phyloP scores from a whole-genome alignment of 2,888 invertebrate genomes.

The Aleiodes testaceus region DNA sequence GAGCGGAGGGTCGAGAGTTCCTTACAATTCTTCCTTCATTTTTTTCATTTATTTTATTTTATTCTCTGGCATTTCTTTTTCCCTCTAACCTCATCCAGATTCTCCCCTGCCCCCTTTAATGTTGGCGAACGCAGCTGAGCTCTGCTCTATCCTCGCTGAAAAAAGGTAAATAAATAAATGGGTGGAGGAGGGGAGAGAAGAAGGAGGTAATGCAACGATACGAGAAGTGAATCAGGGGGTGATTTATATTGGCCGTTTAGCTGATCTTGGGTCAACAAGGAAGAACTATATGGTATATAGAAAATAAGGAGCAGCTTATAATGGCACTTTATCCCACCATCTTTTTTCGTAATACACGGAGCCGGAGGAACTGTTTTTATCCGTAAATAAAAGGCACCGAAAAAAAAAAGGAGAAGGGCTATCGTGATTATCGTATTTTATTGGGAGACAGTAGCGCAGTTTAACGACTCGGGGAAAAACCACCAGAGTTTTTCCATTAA shows the following conservation, averaged over 20 bases:
- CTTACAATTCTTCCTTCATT: constrained; percentile 22
- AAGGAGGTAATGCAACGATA: not conserved
- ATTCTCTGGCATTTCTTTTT: not conserved
- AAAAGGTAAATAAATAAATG: not conserved
- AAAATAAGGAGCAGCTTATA: constrained; percentile 2
- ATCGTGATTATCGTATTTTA: too few species aligned
- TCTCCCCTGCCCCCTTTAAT: constrained; percentile 4
- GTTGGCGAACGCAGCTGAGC: constrained; percentile 1
- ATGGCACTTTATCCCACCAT: constrained; percentile 23
- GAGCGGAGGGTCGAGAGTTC: constrained; percentile 48
- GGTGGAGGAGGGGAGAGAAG: not conserved
- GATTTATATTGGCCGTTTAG: constrained; percentile 25
- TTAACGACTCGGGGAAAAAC: too few species aligned
- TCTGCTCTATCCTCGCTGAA: not conserved
- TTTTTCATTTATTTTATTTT: constrained; percentile 15
- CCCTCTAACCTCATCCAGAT: constrained; percentile 23
- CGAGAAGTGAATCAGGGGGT: constrained; percentile 3
- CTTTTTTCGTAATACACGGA: constrained; percentile 8
- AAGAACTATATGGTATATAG: constrained; percentile 4
- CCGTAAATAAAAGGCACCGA: too few species aligned
- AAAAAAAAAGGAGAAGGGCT: too few species aligned
- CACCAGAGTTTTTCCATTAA: not conserved
- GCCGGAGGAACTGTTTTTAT: too few species aligned
- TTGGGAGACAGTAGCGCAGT: too few species aligned
- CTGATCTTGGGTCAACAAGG: constrained; percentile 27